Conservation (phyloP, 2,113 vertebrate genomes). For the Hippocampus barbouri region DNA sequence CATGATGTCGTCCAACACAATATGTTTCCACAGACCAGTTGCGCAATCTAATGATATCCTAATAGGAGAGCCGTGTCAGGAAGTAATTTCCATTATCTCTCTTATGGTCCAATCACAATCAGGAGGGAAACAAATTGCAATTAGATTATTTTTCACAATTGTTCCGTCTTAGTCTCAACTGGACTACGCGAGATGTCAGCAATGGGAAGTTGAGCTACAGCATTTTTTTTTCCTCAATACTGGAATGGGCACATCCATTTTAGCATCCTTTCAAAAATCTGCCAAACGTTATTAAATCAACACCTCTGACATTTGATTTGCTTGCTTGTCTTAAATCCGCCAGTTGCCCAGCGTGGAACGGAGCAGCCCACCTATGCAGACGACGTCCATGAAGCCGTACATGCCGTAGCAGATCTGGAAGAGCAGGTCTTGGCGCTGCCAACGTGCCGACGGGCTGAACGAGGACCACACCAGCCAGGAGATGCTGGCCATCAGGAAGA, state of each 20-base stretch:
- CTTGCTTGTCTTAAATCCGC: neutral
- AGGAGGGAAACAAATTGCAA: too few species aligned
- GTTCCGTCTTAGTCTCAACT: too few species aligned
- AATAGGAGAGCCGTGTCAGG: too few species aligned
- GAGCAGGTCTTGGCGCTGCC: conserved; percentile 98
- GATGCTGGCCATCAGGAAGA: conserved; percentile 98
- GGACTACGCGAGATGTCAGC: too few species aligned
- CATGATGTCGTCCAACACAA: neutral
- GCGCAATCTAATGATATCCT: neutral
- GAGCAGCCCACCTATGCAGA: conserved; percentile 88
- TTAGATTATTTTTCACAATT: too few species aligned
- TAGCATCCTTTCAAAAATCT: neutral
- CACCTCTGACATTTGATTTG: conserved; percentile 22
- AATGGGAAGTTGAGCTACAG: too few species aligned
- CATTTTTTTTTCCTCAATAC: too few species aligned
- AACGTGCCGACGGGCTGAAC: conserved; percentile 95
- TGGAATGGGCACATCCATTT: too few species aligned
- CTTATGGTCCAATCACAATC: too few species aligned
- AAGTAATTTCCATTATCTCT: too few species aligned
- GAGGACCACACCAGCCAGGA: conserved; percentile 99
- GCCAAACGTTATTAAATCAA: neutral
- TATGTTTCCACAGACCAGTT: neutral
- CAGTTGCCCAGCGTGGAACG: neutral
- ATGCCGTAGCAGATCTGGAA: conserved; percentile 99
- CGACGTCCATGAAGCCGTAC: conserved; percentile 99